Conservation (phyloP, 1,140 invertebrate species). For the Drosophila prosaltans region DNA sequence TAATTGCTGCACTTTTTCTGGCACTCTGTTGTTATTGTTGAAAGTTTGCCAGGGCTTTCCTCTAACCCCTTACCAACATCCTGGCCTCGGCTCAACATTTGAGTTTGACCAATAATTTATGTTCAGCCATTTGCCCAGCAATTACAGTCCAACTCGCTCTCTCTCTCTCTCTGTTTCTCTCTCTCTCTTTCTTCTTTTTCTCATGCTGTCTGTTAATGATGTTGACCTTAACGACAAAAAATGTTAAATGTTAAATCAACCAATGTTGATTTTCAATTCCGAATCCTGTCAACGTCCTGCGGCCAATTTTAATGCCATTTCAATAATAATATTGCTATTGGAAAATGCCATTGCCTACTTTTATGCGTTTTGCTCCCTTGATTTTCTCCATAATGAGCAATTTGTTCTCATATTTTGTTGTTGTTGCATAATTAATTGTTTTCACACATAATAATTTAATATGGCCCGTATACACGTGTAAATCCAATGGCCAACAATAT, state of each 20-base stretch:
- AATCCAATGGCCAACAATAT: conserved; percentile 59
- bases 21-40: conserved; percentile 46
- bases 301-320: conserved; percentile 71
- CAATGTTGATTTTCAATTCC: conserved; percentile 59
- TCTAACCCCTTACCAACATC: background rate
- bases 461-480: conserved; percentile 67
- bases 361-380: conserved; percentile 49
- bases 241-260: conserved; percentile 67
- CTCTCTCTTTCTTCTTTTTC: conserved; percentile 11
- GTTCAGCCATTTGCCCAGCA: conserved; percentile 75
- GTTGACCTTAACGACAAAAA: conserved; percentile 72
- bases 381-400: conserved; percentile 74
- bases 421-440: conserved; percentile 80
- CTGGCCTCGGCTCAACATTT: conserved; percentile 25
- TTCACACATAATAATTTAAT: conserved; percentile 83
- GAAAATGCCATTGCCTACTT: conserved; percentile 64
- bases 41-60: conserved; percentile 63
- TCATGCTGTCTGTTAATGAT: conserved; percentile 54
- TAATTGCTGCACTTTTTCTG: conserved; percentile 82
- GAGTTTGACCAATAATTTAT: conserved; percentile 80
- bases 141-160: conserved; percentile 36
- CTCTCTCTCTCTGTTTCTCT: background rate
- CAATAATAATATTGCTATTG: conserved; percentile 46
- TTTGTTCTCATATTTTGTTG: conserved; percentile 26
- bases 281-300: conserved; percentile 44